Evolutionary conservation across 2,888 invertebrate species (phyloP), one percentile per base, ranked within the genome.

Genomic region (Megastigmus dorsalis): DNA sequence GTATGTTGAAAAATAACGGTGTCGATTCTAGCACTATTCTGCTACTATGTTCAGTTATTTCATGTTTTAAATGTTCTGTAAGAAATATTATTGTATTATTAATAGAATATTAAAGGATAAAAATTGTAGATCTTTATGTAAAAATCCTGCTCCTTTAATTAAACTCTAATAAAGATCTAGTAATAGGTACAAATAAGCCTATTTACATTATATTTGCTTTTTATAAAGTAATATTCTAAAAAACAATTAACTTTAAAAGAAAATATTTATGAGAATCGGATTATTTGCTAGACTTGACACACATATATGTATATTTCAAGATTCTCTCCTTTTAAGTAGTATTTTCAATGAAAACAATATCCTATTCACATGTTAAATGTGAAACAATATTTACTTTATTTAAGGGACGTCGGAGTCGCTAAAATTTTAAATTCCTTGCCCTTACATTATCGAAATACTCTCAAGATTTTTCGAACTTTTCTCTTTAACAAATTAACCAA

Each of bases 31-130:
- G 74, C 38, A 88, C 76, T 33, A 81, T 80, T 6, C 80, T 82
- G 69, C 84, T 85, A 50, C 80, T 84, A 38, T 85, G 82, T 20
- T 84, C 78, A 28, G 81, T 79, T 38, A 87, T 84, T 77, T 88
- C 87, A 50, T 85, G 81, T 26, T 80, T 83, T 67, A 86, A 77
- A 59, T 84, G 81, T 67, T 68, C n/a, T n/a, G n/a, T n/a, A n/a
- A n/a, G n/a, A n/a, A n/a, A n/a, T n/a, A n/a, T n/a, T n/a, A n/a
- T n/a, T n/a, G n/a, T n/a, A n/a, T n/a, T n/a, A n/a, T n/a, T n/a
- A n/a, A n/a, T n/a, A n/a, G n/a, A n/a, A n/a, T n/a, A n/a, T n/a
- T n/a, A n/a, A n/a, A n/a, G n/a, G n/a, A n/a, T n/a, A n/a, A n/a
- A n/a, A n/a, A n/a, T n/a, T n/a, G n/a, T n/a, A n/a, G n/a, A n/a